Evolutionary conservation across 2,888 invertebrate genomes (phyloP).

Genomic region (Tenthredo mesomela): DNA sequence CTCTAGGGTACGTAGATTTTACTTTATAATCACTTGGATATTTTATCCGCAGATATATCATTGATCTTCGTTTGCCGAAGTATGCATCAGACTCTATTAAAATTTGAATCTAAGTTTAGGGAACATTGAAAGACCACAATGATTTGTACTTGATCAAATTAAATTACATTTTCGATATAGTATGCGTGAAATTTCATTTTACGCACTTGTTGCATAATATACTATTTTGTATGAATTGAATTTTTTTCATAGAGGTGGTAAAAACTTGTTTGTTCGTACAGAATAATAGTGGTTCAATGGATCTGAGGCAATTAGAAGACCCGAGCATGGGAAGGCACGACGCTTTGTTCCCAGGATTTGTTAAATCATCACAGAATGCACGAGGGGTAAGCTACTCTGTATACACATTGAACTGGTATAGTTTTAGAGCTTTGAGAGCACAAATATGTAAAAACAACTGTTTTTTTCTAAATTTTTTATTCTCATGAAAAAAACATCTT

Average conservation of each 20-base stretch:
- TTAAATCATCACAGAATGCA: constrained; percentile 12
- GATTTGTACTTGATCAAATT: neutral
- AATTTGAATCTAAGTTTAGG: neutral
- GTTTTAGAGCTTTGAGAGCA: neutral
- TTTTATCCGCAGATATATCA: neutral
- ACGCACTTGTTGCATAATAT: too few species aligned
- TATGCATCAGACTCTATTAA: neutral
- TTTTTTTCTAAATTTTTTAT: too few species aligned
- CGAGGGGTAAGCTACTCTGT: neutral
- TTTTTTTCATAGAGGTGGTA: neutral
- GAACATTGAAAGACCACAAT: neutral
- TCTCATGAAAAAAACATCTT: too few species aligned
- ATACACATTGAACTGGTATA: neutral
- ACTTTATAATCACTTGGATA: neutral
- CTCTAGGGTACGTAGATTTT: constrained; percentile 65
- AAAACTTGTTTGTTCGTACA: neutral
- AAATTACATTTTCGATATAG: neutral
- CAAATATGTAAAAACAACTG: too few species aligned
- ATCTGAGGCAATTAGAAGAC: neutral
- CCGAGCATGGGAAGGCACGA: neutral
- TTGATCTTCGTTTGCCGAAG: neutral
- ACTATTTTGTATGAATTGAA: too few species aligned
- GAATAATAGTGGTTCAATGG: neutral
- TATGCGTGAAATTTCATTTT: too few species aligned
- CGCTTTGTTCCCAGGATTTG: neutral